These are phyloP conservation scores for Leptocoma aspasia DNA, from an alignment of 2,113 vertebrate species.

Conservation along the genomic window DNA sequence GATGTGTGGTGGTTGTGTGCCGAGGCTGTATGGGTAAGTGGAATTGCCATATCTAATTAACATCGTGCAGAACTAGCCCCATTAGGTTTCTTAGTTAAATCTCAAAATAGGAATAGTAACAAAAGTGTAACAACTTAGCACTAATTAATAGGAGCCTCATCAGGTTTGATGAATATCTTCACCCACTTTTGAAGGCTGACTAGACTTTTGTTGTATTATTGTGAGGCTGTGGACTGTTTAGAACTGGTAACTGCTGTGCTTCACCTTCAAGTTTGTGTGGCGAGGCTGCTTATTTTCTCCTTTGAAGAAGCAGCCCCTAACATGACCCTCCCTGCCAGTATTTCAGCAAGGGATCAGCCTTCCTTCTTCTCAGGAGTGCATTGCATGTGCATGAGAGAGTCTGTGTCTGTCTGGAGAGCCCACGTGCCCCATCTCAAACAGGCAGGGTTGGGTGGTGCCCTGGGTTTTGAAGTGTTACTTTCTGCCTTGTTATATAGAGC, in stretches of 20 bases:
- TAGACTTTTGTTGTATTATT: neutral
- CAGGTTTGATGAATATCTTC: constrained; percentile 78
- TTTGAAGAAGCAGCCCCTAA: neutral
- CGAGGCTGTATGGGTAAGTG: constrained; percentile 79
- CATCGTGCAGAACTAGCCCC: constrained; percentile 79
- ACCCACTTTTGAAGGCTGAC: neutral
- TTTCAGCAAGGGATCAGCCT: neutral
- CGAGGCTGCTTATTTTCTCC: neutral
- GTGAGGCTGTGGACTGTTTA: neutral
- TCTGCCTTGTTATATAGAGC: neutral
- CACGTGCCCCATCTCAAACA: neutral
- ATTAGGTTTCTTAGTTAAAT: constrained; percentile 85
- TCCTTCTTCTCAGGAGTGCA: rapidly evolving
- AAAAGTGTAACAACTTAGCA: constrained; percentile 76
- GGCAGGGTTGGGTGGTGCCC: neutral
- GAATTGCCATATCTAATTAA: constrained; percentile 91
- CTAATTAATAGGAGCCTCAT: constrained; percentile 81
- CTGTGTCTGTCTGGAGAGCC: neutral
- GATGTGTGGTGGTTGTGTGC: constrained; percentile 79
- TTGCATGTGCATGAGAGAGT: neutral
- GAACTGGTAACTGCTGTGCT: neutral
- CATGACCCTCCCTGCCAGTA: neutral
- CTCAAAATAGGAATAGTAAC: constrained; percentile 79
- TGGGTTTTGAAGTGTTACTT: neutral
- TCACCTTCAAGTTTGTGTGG: neutral